These are phyloP conservation scores for Dromius quadrimaculatus DNA, from an alignment of 2,888 invertebrate species.

Conservation along the genomic window DNA sequence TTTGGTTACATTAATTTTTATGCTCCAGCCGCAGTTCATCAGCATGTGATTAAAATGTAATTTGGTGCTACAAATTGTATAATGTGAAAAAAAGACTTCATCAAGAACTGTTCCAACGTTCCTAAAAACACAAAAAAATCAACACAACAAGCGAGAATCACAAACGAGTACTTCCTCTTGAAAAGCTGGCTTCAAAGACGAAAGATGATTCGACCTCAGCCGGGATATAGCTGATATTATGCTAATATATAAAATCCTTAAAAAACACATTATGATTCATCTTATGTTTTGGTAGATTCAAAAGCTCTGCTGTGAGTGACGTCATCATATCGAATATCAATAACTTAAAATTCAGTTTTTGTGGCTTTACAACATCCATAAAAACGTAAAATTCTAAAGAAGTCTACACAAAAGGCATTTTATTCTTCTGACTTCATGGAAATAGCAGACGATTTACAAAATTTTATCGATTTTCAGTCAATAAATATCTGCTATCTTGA, in stretches of 20 bases:
- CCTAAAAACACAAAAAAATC: constrained; percentile 23
- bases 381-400: constrained; percentile 37
- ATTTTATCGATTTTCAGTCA: constrained; percentile 20
- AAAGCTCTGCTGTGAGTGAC: constrained; percentile 32
- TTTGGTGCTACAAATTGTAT: too few species aligned
- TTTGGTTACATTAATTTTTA: too few species aligned
- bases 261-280: constrained; percentile 32
- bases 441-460: constrained; percentile 25
- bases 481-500: constrained; percentile 37
- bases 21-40: too few species aligned
- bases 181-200: constrained; percentile 18
- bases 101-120: not conserved
- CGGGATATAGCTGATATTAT: constrained; percentile 13
- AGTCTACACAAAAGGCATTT: constrained; percentile 38
- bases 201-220: constrained; percentile 7
- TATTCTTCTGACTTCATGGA: constrained; percentile 37
- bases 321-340: constrained; percentile 37
- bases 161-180: not conserved
- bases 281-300: constrained; percentile 2
- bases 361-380: constrained; percentile 42
- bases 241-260: constrained; percentile 8
- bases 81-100: constrained; percentile 10
- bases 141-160: constrained; percentile 14
- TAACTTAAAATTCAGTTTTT: constrained; percentile 47
- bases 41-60: too few species aligned